Evolutionary conservation across 2,888 invertebrate genomes (phyloP).

Genomic region (Tenthredo distinguenda): DNA sequence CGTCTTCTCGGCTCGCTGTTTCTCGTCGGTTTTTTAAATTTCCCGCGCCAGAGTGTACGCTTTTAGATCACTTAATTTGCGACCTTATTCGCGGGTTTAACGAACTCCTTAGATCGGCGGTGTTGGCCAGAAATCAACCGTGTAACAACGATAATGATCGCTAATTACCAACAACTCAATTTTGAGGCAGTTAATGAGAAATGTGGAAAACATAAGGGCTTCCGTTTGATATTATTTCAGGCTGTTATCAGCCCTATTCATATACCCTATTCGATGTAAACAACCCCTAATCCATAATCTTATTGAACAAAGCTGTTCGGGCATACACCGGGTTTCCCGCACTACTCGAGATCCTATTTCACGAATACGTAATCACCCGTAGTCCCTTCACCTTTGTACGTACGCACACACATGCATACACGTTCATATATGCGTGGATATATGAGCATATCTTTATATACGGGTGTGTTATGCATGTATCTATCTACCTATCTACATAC

Average conservation of each 20-base stretch:
- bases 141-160: not conserved
- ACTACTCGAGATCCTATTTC: conserved; percentile 26
- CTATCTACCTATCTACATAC: not conserved
- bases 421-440: too few relatives aligned
- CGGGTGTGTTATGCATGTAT: not conserved
- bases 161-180: not conserved
- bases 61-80: not conserved
- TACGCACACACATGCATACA: too few relatives aligned
- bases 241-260: conserved; percentile 10
- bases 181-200: not conserved
- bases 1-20: not conserved
- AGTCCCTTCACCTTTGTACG: not conserved
- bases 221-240: conserved; percentile 32
- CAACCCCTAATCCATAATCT: conserved; percentile 42
- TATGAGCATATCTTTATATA: not conserved
- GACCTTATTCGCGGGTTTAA: not conserved
- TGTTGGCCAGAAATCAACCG: not conserved
- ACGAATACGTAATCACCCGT: conserved; percentile 38
- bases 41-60: not conserved
- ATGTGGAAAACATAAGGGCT: not conserved
- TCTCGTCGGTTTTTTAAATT: conserved; percentile 4
- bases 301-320: conserved; percentile 39
- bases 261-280: conserved; percentile 1
- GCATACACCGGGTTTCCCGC: conserved; percentile 35
- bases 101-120: not conserved